Percentiles rank a stretch among this genome's conserved stretches.
These are phyloP conservation scores for Leptothorax acervorum DNA, from an alignment of 2,888 invertebrate genomes.

Conservation along the genomic window DNA sequence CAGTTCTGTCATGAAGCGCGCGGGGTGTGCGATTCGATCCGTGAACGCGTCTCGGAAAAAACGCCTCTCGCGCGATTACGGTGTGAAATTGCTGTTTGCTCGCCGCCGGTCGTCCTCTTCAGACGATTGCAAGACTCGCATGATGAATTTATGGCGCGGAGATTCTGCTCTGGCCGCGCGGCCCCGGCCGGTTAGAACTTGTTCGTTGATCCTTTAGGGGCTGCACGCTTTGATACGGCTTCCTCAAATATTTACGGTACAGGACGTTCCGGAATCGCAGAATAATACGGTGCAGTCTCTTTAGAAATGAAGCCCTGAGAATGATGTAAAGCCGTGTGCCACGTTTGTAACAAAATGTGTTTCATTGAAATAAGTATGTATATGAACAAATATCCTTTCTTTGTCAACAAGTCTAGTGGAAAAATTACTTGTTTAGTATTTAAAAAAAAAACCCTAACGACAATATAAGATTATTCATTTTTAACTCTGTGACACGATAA, in stretches of 20 bases:
- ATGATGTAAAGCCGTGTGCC: slow-evolving; percentile 8
- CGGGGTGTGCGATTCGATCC: slow-evolving; percentile 61
- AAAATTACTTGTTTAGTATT: neutral
- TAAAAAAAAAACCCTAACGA: neutral
- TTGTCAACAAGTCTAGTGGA: neutral
- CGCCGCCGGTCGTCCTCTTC: slow-evolving; percentile 55
- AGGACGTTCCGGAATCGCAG: slow-evolving; percentile 52
- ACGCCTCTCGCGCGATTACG: slow-evolving; percentile 49
- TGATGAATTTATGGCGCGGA: slow-evolving; percentile 53
- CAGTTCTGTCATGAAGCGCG: slow-evolving; percentile 59
- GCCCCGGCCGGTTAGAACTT: slow-evolving; percentile 51
- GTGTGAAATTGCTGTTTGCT: slow-evolving; percentile 74
- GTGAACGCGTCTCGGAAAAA: slow-evolving; percentile 56
- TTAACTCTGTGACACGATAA: neutral
- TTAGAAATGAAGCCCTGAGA: slow-evolving; percentile 40
- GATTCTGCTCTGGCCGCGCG: slow-evolving; percentile 38
- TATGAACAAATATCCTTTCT: neutral
- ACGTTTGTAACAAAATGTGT: slow-evolving; percentile 25
- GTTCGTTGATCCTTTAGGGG: slow-evolving; percentile 54
- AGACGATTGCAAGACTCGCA: slow-evolving; percentile 44
- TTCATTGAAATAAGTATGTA: neutral
- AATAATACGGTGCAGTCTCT: slow-evolving; percentile 52
- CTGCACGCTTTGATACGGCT: slow-evolving; percentile 52
- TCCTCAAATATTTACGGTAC: slow-evolving; percentile 57
- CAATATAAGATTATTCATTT: neutral